Conservation (phyloP, 2,888 invertebrate genomes). For the Oligia fasciuncula region DNA sequence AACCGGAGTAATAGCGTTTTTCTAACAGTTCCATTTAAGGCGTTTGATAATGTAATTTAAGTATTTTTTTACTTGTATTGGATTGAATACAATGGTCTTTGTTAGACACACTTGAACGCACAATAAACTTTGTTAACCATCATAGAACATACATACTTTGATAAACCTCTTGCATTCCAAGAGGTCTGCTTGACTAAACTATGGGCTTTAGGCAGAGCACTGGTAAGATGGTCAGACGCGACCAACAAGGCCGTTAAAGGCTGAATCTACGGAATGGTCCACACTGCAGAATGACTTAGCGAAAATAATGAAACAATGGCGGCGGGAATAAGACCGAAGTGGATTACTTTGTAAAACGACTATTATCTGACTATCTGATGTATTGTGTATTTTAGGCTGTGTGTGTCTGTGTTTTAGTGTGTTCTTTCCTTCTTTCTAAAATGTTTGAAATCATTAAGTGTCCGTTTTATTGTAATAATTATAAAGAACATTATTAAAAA, state of each 20-base stretch:
- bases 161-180: neutral
- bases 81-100: constrained; percentile 16
- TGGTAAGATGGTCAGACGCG: neutral
- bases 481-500: neutral
- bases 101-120: constrained; percentile 23
- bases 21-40: constrained; percentile 23
- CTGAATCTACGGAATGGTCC: too few species aligned
- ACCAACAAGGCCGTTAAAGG: neutral
- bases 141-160: neutral
- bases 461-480: neutral
- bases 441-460: neutral
- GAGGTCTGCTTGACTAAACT: neutral
- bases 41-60: constrained; percentile 34
- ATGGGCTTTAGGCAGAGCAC: neutral
- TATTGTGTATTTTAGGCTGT: too few species aligned
- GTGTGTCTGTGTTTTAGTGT: too few species aligned
- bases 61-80: constrained; percentile 36
- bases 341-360: neutral
- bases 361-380: too few species aligned
- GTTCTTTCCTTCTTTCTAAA: neutral
- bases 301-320: too few species aligned
- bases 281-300: too few species aligned
- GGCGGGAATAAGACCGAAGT: neutral
- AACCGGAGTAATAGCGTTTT: constrained; percentile 19
- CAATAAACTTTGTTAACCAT: constrained; percentile 28